Evolutionary conservation across 2,113 vertebrate genomes (phyloP).

Genomic region (Chamaetylas fuelleborni): DNA sequence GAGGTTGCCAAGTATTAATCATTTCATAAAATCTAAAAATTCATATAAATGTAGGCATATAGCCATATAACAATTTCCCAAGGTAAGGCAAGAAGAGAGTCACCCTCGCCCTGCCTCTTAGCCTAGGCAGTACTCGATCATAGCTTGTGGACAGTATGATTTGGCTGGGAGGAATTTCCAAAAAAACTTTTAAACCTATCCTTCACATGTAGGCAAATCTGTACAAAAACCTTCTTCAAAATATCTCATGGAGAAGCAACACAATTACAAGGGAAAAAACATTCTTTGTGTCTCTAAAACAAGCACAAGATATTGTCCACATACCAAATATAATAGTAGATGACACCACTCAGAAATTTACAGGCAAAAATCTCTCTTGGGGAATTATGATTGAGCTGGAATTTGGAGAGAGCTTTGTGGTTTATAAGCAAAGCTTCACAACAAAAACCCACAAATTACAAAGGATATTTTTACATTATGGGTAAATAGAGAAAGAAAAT

Average conservation of each 20-base stretch:
- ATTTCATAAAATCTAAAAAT: background rate
- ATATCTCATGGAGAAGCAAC: background rate
- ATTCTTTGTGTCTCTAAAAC: background rate
- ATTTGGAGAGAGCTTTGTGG: background rate
- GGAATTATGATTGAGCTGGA: background rate
- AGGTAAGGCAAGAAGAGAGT: background rate
- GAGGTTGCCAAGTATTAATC: background rate
- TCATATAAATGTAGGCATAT: background rate
- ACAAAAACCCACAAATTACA: background rate
- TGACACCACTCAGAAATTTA: background rate
- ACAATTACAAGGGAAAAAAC: background rate
- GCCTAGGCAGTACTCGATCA: background rate
- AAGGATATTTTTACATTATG: background rate
- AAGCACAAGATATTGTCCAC: background rate
- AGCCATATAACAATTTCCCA: background rate
- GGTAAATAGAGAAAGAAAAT: background rate
- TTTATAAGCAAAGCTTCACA: background rate
- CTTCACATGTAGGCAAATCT: background rate
- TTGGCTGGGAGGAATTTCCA: background rate
- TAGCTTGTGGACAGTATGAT: background rate
- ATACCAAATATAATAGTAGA: background rate
- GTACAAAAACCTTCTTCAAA: background rate
- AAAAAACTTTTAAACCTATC: background rate
- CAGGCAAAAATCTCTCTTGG: background rate
- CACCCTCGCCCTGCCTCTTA: background rate